Base-by-base conservation (phyloP, 2,113 vertebrate species). In the Amia ocellicauda region DNA sequence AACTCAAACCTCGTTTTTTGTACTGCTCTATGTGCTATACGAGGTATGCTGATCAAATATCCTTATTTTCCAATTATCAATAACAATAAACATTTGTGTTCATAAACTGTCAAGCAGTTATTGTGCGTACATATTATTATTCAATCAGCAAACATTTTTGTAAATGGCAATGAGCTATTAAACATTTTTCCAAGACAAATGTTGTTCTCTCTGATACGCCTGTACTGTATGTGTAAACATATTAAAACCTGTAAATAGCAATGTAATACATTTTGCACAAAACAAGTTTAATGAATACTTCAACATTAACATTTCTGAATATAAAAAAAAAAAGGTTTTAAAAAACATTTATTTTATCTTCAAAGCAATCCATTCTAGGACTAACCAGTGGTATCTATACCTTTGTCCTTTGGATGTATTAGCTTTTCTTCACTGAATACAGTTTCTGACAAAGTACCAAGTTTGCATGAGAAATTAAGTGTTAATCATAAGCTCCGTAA, bases 1-100 rank as follows among this genome's bases (percentile, higher is more conserved):
- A 63, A 60, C 23, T 42, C 52, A 64, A 42, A 47, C 57, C 56
- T 60, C 56, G 20, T 29, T 31, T 40, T 23, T 42, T 60, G 26
- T 23, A 40, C 8, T 56, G 24, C n/a, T 63, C 29, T 55, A 23
- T 55, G 42, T 42, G 22, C 9, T 54, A 40, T 26, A 10, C 22
- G 16, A 63, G 23, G 40, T 5, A 11, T 42, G 10, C 2, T 40
- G 29, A 5, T 4, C 62, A 0, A n/a, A 42, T 60, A 17, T 17
- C 24, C 7, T n/a, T 47, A 3, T 28, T 49, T 49, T n/a, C n/a
- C n/a, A n/a, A n/a, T n/a, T n/a, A n/a, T n/a, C n/a, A n/a, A n/a
- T n/a, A n/a, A n/a, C n/a, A n/a, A n/a, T n/a, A n/a, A n/a, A n/a
- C n/a, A n/a, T n/a, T n/a, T n/a, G n/a, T n/a, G n/a, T n/a, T n/a